Conservation (phyloP, 2,888 invertebrate genomes). For the Orchesella flavescens region DNA sequence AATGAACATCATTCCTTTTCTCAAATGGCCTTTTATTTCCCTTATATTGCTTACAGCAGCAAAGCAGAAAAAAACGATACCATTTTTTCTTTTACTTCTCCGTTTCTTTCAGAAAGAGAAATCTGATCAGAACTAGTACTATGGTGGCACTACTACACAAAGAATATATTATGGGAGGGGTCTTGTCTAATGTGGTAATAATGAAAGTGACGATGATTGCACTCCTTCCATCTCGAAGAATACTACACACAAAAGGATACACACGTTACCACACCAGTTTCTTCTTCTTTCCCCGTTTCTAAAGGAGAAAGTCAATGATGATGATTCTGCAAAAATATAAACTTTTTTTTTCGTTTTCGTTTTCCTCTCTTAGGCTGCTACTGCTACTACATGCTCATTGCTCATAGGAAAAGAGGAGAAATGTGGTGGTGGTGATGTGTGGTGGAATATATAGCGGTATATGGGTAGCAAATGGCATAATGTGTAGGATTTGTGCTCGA, state of each 20-base stretch:
- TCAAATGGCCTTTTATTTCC: slow-evolving; percentile 24
- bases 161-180: slow-evolving; percentile 29
- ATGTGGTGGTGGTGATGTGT: neutral
- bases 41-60: slow-evolving; percentile 6
- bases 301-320: slow-evolving; percentile 17
- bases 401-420: neutral
- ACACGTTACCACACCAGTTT: neutral
- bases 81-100: neutral
- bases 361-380: neutral
- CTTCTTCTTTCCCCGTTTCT: neutral
- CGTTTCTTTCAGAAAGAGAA: slow-evolving; percentile 1
- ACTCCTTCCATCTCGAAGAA: neutral
- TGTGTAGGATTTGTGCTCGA: neutral
- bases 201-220: slow-evolving; percentile 52
- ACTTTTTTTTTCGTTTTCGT: no score
- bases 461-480: no score
- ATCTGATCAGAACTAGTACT: neutral
- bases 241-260: neutral
- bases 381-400: neutral
- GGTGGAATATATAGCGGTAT: neutral
- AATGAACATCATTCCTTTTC: slow-evolving; percentile 55
- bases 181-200: slow-evolving; percentile 54
- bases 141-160: neutral
- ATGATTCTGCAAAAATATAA: slow-evolving; percentile 49
- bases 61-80: neutral